Evolutionary conservation across 2,888 invertebrate genomes (phyloP), one percentile per base, ranked within the genome.

Genomic region (Latheticus oryzae): DNA sequence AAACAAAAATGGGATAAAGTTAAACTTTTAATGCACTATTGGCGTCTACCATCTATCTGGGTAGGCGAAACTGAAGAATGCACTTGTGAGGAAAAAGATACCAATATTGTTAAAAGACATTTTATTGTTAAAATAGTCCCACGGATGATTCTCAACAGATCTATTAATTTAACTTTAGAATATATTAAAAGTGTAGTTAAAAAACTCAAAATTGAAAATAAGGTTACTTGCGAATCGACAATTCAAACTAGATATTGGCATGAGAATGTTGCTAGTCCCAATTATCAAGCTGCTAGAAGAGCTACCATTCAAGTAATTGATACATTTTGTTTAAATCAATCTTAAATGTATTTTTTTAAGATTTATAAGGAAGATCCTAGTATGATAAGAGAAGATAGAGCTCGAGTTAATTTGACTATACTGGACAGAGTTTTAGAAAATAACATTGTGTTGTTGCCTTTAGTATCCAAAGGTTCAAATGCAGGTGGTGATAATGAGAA

Each of bases 331-430:
- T 4, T 5, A 28, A 9, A 11, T 9, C 9, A 2, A 1, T 28
- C 2, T 28, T 28, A 1, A 4, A 33, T 19, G 23, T 11, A 38
- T 28, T 9, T n/a, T 47, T 63, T 66, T 24, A 61, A 81, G 79
- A 75, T 80, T 24, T 81, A 79, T 60, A 80, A 80, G 61, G 78
- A 79, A 65, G 76, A 78, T 42, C 78, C 79, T 0, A 80, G 75
- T 61, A 71, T 80, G 65, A 80, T 80, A 30, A 73, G 80, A 9
- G 79, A 80, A 60, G 79, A 80, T 52, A 73, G 70, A 11, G 75
- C 73, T 42, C 66, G 77, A 56, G 72, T 74, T 38, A 71, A 74
- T 2, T 66, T 81, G 1, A 73, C 78, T n/a, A 75, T 78, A 38
- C 64, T 81, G 11, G 72, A 76, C 33, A 72, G 73, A 48, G 72